Evolutionary conservation across 2,797 vertebrate species (phyloP).

Genomic region (Dendrocincla tyrannina): DNA sequence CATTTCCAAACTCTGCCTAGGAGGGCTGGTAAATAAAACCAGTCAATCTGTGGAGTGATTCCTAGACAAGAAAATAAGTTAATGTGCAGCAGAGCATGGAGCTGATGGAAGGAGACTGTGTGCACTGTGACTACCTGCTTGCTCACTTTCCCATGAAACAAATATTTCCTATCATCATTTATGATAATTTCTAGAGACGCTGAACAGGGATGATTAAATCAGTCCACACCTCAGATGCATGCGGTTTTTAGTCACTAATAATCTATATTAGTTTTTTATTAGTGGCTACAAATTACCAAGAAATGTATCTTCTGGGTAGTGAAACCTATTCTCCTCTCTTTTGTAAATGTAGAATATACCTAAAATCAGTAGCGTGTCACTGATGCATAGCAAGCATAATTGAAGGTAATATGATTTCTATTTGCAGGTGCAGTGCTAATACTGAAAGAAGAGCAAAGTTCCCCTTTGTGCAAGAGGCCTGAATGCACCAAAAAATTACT

Average conservation of each 20-base stretch:
- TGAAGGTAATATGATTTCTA: conserved; percentile 28
- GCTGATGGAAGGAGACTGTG: background rate
- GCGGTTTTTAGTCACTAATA: background rate
- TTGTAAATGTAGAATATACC: background rate
- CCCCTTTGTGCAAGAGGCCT: background rate
- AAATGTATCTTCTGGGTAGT: background rate
- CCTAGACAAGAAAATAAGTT: background rate
- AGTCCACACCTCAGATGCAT: background rate
- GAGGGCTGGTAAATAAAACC: background rate
- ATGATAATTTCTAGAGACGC: background rate
- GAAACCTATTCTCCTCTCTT: background rate
- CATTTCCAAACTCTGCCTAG: background rate
- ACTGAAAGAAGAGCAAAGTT: conserved; percentile 47
- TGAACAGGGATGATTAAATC: background rate
- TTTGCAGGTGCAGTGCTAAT: conserved; percentile 27
- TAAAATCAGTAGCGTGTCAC: background rate
- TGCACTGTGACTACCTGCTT: background rate
- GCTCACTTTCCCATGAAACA: background rate
- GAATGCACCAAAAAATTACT: background rate
- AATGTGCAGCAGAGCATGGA: background rate
- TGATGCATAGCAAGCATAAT: conserved; percentile 10
- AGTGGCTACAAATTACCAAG: background rate
- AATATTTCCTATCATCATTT: background rate
- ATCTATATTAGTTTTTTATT: background rate
- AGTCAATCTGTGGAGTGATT: background rate